Evolutionary conservation across 2,797 vertebrate species (phyloP).

Genomic region (Mareca penelope): DNA sequence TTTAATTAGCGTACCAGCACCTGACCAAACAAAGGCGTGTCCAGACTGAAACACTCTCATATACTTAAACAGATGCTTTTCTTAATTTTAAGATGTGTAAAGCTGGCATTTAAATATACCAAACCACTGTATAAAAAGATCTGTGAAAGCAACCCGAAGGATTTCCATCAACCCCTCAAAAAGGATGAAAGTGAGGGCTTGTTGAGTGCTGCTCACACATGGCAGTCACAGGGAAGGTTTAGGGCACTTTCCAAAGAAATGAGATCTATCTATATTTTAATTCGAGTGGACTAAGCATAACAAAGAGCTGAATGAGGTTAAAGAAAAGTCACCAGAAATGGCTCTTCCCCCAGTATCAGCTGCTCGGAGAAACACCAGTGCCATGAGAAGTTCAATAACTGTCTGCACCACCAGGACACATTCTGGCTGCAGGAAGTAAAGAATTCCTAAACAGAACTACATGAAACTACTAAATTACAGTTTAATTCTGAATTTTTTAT

Average conservation of each 20-base stretch:
- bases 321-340: not conserved
- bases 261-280: not conserved
- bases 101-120: conserved; percentile 2
- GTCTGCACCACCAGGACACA: not conserved
- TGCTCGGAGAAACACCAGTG: not conserved
- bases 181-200: not conserved
- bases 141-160: not conserved
- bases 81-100: conserved; percentile 19
- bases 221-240: not conserved
- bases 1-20: conserved; percentile 54
- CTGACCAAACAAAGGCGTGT: conserved; percentile 74
- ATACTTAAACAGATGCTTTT: conserved; percentile 38
- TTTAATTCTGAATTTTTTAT: not conserved
- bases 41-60: conserved; percentile 48
- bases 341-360: not conserved
- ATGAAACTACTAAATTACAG: not conserved
- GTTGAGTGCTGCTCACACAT: not conserved
- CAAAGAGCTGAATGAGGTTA: not conserved
- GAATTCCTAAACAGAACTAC: not conserved
- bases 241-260: not conserved
- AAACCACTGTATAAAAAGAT: conserved; percentile 15
- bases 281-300: not conserved
- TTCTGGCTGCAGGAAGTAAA: not conserved
- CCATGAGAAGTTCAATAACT: not conserved
- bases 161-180: not conserved